Conservation (phyloP, 2,888 invertebrate genomes). For the Lithosia quadra region DNA sequence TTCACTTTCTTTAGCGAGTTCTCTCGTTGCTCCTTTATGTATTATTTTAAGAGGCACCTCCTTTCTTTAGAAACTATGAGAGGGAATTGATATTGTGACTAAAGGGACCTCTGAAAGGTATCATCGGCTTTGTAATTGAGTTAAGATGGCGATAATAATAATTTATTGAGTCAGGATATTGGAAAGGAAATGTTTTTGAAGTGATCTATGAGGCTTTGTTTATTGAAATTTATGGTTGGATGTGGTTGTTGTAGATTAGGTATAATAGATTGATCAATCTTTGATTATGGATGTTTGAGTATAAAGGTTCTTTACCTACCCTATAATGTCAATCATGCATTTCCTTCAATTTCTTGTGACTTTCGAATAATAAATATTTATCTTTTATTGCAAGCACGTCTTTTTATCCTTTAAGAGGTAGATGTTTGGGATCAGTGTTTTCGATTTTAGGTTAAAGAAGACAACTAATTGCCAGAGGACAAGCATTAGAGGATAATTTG, state of each 20-base stretch:
- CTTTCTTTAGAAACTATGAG: conserved; percentile 31
- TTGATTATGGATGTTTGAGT: background rate
- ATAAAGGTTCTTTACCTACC: too few species aligned
- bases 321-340: background rate
- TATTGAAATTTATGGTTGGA: conserved; percentile 16
- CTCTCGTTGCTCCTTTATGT: conserved; percentile 32
- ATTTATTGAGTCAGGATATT: conserved; percentile 45
- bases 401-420: background rate
- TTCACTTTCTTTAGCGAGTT: conserved; percentile 53
- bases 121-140: conserved; percentile 36
- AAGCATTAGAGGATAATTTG: too few species aligned
- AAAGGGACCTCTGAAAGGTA: conserved; percentile 29
- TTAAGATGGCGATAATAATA: conserved; percentile 31
- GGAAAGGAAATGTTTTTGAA: conserved; percentile 25
- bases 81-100: conserved; percentile 28
- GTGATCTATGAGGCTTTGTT: conserved; percentile 22
- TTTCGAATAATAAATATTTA: background rate
- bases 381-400: background rate
- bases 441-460: too few species aligned
- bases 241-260: conserved; percentile 11
- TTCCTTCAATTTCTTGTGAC: background rate
- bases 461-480: too few species aligned
- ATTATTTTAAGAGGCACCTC: conserved; percentile 42
- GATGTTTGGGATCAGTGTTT: too few species aligned
- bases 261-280: background rate